Evolutionary conservation across 2,888 invertebrate species (phyloP).

Genomic region (Lottia gigantea): DNA sequence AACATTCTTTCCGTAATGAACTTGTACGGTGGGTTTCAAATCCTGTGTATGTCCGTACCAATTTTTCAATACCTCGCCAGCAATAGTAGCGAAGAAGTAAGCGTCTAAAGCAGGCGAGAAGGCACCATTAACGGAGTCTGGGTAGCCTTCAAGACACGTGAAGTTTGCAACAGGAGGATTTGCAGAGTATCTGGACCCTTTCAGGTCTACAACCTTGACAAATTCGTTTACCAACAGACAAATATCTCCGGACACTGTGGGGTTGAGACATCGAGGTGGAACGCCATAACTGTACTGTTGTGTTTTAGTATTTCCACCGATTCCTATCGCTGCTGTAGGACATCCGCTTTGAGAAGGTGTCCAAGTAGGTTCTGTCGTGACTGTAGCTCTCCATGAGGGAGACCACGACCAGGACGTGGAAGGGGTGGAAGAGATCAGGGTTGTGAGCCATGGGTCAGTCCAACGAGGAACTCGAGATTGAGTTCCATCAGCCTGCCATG

Average conservation of each 20-base stretch:
- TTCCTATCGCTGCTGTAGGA: constrained; percentile 7
- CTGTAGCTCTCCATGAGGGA: neutral
- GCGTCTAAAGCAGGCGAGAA: constrained; percentile 43
- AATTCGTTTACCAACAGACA: constrained; percentile 25
- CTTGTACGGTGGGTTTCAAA: constrained; percentile 35
- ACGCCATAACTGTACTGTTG: constrained; percentile 26
- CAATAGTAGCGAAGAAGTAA: constrained; percentile 38
- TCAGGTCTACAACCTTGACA: constrained; percentile 26
- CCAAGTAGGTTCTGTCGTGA: neutral
- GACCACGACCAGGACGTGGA: neutral
- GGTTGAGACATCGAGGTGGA: constrained; percentile 25
- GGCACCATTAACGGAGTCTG: constrained; percentile 40
- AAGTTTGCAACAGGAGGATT: constrained; percentile 32
- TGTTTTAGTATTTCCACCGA: constrained; percentile 33
- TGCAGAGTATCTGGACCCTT: constrained; percentile 13
- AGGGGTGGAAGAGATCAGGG: neutral
- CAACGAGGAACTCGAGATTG: neutral
- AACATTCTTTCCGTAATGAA: constrained; percentile 37
- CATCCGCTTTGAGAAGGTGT: constrained; percentile 9
- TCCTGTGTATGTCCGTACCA: constrained; percentile 36
- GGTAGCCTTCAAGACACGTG: constrained; percentile 32
- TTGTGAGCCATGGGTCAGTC: neutral
- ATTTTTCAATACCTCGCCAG: constrained; percentile 43
- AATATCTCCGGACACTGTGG: constrained; percentile 8
- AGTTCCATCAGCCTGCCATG: neutral